Conservation (phyloP, 2,888 invertebrate genomes). For the Augochlorella aurata region DNA sequence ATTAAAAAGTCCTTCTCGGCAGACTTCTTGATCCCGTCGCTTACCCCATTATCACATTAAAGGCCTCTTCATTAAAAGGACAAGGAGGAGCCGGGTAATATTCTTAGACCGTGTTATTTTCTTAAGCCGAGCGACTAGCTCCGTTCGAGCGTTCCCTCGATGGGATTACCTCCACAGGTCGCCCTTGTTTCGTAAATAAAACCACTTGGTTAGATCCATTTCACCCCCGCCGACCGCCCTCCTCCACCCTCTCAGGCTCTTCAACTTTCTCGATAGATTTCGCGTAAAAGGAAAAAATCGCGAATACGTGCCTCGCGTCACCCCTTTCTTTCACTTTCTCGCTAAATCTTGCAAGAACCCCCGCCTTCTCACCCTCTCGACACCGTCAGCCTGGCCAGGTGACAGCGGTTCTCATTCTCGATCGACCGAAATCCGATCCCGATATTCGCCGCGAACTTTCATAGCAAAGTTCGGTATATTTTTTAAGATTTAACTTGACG, state of each 20-base stretch:
- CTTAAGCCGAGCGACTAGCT: conserved; percentile 43
- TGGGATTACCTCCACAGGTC: conserved; percentile 38
- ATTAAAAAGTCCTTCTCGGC: conserved; percentile 6
- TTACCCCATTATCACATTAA: conserved; percentile 42
- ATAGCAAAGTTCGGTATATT: background rate
- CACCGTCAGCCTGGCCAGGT: background rate
- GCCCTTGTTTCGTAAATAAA: conserved; percentile 43
- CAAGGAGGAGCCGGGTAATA: conserved; percentile 47
- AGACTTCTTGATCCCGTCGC: conserved; percentile 34
- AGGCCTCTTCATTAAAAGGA: conserved; percentile 49
- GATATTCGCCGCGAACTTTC: background rate
- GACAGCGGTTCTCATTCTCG: background rate
- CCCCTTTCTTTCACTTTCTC: background rate
- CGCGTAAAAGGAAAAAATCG: background rate
- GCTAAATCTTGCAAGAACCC: conserved; percentile 3
- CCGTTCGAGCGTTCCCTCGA: conserved; percentile 37
- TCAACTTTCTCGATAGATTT: conserved; percentile 22
- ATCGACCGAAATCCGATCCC: background rate
- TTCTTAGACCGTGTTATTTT: conserved; percentile 53
- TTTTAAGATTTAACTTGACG: too few species aligned
- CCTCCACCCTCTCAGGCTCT: background rate
- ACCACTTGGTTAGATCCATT: conserved; percentile 41
- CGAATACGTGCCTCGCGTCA: background rate
- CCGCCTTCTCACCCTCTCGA: background rate
- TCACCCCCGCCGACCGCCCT: background rate